Base-by-base conservation (phyloP, 30 jellyfish, hydroid and myxozoan species). In the Aurelia sp. region DNA sequence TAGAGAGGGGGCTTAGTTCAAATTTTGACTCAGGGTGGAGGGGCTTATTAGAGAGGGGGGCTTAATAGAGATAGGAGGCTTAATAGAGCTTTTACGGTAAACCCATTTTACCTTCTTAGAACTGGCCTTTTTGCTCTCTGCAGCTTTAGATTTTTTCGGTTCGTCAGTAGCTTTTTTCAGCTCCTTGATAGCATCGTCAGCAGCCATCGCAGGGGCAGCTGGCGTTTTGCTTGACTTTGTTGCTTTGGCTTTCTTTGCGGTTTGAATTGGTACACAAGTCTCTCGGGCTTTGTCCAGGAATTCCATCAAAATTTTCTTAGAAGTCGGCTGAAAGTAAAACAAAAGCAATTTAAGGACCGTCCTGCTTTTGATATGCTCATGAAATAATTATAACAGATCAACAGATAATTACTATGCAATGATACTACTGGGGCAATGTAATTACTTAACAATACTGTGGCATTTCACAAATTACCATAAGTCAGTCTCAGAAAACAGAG, bases 261-360 rank as follows among this genome's bases (percentile, higher is more conserved):
- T 89, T 53, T 94, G 88, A 44, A 92, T 86, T 37, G 96, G 94
- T 53, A 86, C 95, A 68, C 98, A 92, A 18, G 79, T 73, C 57
- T 92, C 98, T 20, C 95, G 74, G 6, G 98, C 98, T 74, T 92
- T 92, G 58, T 92, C 98, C 33, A 92, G 71, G 19, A 86, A 18
- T 21, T 85, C 91, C 74, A 68, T 75, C 72, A 92, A 91, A 13
- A 88, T 66, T 18, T 68, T 81, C 78, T 86, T 86, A 50, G 98
- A 92, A 21, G 98, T 19, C n/a, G 96, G 81, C 98, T 92, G 76
- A 4, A 68, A 87, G 16, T 12, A 19, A 12, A 66, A 66, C 9
- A 8, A 41, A 15, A 35, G 20, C 30, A 37, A 55, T 16, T 22
- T n/a, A 73, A 12, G 73, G 11, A 27, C 11, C 41, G 55, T 9